Percentiles rank a stretch among this genome's conserved stretches.
phyloP scores from a whole-genome alignment of 2,113 vertebrate species.

The Neoarius graeffei region DNA sequence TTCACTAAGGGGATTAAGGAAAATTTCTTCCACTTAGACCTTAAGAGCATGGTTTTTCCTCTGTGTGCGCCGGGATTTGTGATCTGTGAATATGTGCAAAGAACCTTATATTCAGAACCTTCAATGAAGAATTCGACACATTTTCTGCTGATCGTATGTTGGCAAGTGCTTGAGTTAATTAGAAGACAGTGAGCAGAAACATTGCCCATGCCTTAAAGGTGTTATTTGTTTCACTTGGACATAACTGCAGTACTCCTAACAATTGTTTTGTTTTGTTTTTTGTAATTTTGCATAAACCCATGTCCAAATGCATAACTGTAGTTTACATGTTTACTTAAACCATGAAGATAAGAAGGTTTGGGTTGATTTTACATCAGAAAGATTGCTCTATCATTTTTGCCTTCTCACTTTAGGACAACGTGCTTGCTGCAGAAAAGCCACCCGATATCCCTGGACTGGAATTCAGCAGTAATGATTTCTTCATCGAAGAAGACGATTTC shows the following conservation, averaged over 20 bases:
- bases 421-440: conserved; percentile 71
- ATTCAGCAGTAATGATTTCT: conserved; percentile 42
- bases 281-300: conserved; percentile 12
- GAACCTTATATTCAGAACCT: background rate
- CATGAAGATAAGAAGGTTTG: background rate
- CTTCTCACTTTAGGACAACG: conserved; percentile 64
- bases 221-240: background rate
- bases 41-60: conserved; percentile 26
- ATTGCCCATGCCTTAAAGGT: background rate
- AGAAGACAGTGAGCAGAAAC: background rate
- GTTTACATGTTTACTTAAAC: background rate
- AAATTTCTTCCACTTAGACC: conserved; percentile 36
- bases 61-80: background rate
- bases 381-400: background rate
- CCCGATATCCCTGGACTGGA: conserved; percentile 66
- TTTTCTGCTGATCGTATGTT: background rate
- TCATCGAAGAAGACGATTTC: conserved; percentile 68
- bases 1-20: conserved; percentile 39
- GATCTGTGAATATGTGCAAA: background rate
- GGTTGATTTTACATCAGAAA: background rate
- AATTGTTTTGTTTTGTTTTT: background rate
- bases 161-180: background rate
- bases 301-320: background rate
- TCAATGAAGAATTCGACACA: conserved; percentile 6
- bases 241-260: background rate